Percentiles rank a stretch among this genome's conserved stretches.
These are phyloP conservation scores for Lasioglossum morio DNA, from an alignment of 2,888 invertebrate genomes.

Conservation along the genomic window DNA sequence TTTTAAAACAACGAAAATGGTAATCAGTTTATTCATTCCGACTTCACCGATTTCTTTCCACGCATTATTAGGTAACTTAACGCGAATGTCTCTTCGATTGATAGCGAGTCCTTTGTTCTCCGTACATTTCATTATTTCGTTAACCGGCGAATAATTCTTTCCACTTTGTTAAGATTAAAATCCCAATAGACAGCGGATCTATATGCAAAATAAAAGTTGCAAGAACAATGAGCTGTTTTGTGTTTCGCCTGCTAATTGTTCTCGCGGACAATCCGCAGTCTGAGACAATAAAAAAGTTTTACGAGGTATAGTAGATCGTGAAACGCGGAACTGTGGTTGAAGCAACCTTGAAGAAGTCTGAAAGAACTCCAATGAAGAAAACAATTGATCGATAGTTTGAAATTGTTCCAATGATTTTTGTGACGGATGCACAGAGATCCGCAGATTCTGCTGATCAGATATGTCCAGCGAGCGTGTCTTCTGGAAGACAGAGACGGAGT, in stretches of 20 bases:
- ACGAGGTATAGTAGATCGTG: no score
- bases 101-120: neutral
- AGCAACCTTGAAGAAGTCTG: neutral
- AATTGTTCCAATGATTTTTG: neutral
- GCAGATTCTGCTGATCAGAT: neutral
- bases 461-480: neutral
- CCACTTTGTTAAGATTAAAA: neutral
- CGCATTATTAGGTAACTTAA: neutral
- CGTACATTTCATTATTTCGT: neutral
- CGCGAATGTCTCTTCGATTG: neutral
- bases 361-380: neutral
- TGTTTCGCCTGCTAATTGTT: neutral
- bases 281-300: neutral
- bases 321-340: neutral
- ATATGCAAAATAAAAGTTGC: neutral
- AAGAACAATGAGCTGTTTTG: neutral
- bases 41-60: neutral
- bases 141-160: no score
- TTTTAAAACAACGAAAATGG: neutral
- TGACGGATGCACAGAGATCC: neutral
- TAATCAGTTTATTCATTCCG: neutral
- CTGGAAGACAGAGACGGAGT: neutral
- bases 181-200: neutral
- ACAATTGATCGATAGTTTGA: neutral
- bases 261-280: neutral